Conservation (phyloP, 2,888 invertebrate species). For the Oligia strigilis region DNA sequence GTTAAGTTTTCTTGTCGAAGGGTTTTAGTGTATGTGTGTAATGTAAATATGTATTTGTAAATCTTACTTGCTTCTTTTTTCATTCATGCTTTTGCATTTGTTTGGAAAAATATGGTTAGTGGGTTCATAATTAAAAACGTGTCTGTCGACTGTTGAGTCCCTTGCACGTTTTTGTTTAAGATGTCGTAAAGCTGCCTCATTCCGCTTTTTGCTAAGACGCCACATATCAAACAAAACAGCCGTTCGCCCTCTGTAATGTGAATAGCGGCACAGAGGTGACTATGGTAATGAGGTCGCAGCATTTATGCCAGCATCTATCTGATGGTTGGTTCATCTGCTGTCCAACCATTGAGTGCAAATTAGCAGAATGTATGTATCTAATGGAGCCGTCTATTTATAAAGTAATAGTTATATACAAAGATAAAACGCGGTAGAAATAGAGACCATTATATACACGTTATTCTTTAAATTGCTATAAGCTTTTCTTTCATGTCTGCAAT, state of each 20-base stretch:
- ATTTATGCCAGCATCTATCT: slow-evolving; percentile 11
- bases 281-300: not conserved
- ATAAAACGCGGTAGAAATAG: slow-evolving; percentile 29
- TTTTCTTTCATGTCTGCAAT: slow-evolving; percentile 5
- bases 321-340: slow-evolving; percentile 17
- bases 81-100: not conserved
- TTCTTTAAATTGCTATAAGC: slow-evolving; percentile 1
- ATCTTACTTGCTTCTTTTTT: not conserved
- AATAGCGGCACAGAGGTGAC: not conserved
- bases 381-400: slow-evolving; percentile 39
- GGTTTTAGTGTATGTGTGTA: slow-evolving; percentile 3
- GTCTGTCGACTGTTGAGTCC: not conserved
- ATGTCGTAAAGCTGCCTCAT: slow-evolving; percentile 2
- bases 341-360: slow-evolving; percentile 14
- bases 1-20: slow-evolving; percentile 11
- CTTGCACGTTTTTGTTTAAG: not conserved
- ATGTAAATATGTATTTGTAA: slow-evolving; percentile 12
- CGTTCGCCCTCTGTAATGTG: not conserved
- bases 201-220: slow-evolving; percentile 3
- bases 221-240: slow-evolving; percentile 1
- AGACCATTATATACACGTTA: slow-evolving; percentile 9
- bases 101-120: not conserved
- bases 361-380: slow-evolving; percentile 16
- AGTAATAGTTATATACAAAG: slow-evolving; percentile 15
- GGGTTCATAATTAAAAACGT: not conserved